phyloP scores from a whole-genome alignment of 2,888 invertebrate genomes.

The Pycnomerus fuliginosus region DNA sequence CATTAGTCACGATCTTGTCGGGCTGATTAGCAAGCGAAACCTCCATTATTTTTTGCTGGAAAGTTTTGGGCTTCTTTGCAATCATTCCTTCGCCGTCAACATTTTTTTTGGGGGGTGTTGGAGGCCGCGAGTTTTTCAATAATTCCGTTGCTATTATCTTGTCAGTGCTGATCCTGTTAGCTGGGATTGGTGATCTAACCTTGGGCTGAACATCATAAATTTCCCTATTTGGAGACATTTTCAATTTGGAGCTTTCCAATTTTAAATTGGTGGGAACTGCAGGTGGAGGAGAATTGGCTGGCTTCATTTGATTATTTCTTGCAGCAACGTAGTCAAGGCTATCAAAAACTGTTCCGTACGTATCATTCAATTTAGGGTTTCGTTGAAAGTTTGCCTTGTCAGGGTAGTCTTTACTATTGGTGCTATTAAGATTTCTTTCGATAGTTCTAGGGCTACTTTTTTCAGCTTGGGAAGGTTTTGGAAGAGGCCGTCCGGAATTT shows the following conservation, averaged over 20 bases:
- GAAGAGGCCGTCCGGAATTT: conserved; percentile 47
- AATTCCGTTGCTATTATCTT: conserved; percentile 51
- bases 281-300: conserved; percentile 10
- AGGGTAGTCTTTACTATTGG: conserved; percentile 18
- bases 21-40: conserved; percentile 19
- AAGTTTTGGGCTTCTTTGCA: conserved; percentile 25
- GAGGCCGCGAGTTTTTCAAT: conserved; percentile 38
- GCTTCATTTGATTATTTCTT: conserved; percentile 16
- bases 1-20: conserved; percentile 38
- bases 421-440: conserved; percentile 23
- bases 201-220: conserved; percentile 46
- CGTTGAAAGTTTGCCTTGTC: conserved; percentile 9
- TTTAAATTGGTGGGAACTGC: conserved; percentile 41
- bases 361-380: conserved; percentile 35
- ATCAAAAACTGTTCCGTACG: conserved; percentile 47
- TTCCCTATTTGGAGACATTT: conserved; percentile 47
- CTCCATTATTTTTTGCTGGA: conserved; percentile 28
- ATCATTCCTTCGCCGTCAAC: conserved; percentile 17
- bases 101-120: conserved; percentile 27
- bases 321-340: conserved; percentile 29
- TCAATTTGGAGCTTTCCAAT: conserved; percentile 47
- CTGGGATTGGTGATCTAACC: conserved; percentile 49
- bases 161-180: conserved; percentile 46
- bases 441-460: conserved; percentile 27
- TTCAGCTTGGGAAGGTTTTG: conserved; percentile 46